phyloP scores from a whole-genome alignment of 2,113 vertebrate species.

The Chamaea fasciata region DNA sequence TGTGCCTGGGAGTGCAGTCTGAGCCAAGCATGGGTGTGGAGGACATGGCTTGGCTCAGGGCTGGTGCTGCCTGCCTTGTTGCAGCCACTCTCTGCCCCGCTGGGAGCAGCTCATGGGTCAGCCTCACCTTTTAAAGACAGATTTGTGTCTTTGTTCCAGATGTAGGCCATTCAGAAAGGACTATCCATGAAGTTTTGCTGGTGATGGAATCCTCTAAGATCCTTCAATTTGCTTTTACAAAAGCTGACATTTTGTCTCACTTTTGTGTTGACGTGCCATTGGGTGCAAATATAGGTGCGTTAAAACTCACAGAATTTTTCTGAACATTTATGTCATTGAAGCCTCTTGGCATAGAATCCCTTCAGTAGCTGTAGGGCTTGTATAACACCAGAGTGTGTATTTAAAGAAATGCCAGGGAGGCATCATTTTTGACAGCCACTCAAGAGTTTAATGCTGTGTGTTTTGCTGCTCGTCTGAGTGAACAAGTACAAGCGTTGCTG shows the following conservation, averaged over 20 bases:
- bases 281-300: not conserved
- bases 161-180: fast-evolving
- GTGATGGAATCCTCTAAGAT: not conserved
- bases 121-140: not conserved
- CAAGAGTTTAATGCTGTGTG: not conserved
- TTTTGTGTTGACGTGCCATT: not conserved
- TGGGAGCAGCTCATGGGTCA: not conserved
- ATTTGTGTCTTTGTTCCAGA: not conserved
- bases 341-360: not conserved
- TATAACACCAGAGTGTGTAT: not conserved
- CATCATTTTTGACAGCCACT: not conserved
- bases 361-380: not conserved
- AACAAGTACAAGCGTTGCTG: not conserved
- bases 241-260: not conserved
- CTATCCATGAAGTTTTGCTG: not conserved
- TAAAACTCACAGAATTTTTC: not conserved
- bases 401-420: not conserved
- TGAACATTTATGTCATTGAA: not conserved
- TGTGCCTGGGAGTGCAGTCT: not conserved
- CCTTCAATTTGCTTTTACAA: not conserved
- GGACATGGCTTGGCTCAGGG: not conserved
- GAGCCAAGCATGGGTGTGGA: not conserved
- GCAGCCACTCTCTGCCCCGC: fast-evolving
- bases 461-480: not conserved
- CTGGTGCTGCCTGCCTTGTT: too few relatives aligned